Base-by-base conservation (phyloP, 2,888 invertebrate species). In the Hypomecis punctinalis region DNA sequence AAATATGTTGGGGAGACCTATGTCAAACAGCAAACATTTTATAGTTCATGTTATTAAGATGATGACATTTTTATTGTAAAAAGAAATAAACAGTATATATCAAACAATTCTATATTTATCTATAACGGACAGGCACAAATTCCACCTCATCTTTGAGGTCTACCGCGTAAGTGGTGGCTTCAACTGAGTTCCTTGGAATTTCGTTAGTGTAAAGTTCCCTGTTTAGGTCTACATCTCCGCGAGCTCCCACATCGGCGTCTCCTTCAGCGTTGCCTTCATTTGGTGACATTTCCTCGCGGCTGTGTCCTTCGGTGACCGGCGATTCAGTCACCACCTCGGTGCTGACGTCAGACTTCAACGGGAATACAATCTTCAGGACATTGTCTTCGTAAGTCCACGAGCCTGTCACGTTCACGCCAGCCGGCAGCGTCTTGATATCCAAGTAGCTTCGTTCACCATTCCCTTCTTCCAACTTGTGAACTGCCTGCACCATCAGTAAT, bases 141-240 rank as follows among this genome's bases (percentile, higher is more conserved):
- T 91, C 91, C 0, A 85, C 74, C 6, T 90, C 88, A 54, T 86
- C 78, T 33, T 85, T 87, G 33, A 89, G 62, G 58, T 90, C 86
- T 0, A 91, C 89, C 0, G 89, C 80, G 68, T 91, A 90, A 0
- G 90, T 91, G 0, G 91, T 90, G 0, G 87, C 87, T 74, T 91
- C 90, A 0, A 89, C 81, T 0, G 54, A 33, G 10, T 62, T 63
- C 0, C 49, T 65, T 0, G 81, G 70, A 8, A 88, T 81, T 54
- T 82, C 82, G 55, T 90, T 89, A 0, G 84, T 86, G 10, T 69
- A 46, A 2, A 86, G 9, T 8, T 82, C 82, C 0, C 10, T 68
- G 7, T 76, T 77, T 23, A 69, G 71, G 9, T 72, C 70, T 4
- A 47, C 36, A 11, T 48, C 42, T 11, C 80, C 81, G 35, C 74